Conservation (phyloP, 2,113 vertebrate genomes). For the Camarhynchus parvulus region DNA sequence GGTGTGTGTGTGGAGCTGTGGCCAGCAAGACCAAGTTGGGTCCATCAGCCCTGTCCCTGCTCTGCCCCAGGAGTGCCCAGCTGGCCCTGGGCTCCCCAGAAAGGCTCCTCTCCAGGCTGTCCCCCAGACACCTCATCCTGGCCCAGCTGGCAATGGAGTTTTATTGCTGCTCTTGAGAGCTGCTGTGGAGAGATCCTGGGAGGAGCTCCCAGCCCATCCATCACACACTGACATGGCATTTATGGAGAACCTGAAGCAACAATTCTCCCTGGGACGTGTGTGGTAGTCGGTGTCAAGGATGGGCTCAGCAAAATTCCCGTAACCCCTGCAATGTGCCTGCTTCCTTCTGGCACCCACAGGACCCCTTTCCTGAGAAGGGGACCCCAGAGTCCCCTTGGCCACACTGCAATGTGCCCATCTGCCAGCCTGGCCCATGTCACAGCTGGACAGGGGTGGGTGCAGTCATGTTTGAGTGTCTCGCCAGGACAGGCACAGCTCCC, state of each 20-base stretch:
- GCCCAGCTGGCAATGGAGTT: neutral
- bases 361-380: neutral
- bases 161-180: neutral
- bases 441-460: neutral
- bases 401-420: neutral
- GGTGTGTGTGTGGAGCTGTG: neutral
- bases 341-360: neutral
- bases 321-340: neutral
- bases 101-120: neutral
- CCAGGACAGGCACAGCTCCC: neutral
- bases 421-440: neutral
- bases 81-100: too few species aligned
- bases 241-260: neutral
- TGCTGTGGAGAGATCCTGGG: neutral
- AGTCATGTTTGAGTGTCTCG: neutral
- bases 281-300: accelerated
- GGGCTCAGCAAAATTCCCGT: accelerated
- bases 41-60: neutral
- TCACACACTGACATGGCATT: neutral
- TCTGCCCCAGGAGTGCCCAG: neutral
- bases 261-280: neutral
- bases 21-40: too few species aligned
- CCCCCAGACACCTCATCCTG: accelerated
- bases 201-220: neutral
- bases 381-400: neutral